Base-by-base conservation (phyloP, 2,888 invertebrate genomes). In the Xestia c-nigrum region DNA sequence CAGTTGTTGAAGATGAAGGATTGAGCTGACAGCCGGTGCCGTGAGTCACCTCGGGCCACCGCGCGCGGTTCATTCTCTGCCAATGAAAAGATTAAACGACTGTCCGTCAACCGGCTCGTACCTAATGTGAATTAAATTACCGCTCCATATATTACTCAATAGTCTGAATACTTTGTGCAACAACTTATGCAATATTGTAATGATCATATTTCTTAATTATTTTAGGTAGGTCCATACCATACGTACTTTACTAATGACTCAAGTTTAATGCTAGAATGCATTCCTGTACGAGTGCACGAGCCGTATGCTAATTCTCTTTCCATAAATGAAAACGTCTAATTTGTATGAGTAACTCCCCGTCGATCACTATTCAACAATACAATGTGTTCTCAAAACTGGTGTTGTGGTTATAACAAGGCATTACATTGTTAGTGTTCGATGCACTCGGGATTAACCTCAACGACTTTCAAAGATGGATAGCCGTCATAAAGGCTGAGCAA, bases 121-220 rank as follows among this genome's bases (percentile, higher is more conserved):
- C 92, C 90, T 94, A 94, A 95, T 94, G 94, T 91, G 93, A 94
- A 94, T 94, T 93, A 93, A 95, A 95, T 94, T 92, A 93, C 90
- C 91, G 88, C 89, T 89, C 91, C 92, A 91, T 91, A 85, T 92
- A 89, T 91, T 90, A 85, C 76, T 74, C 77, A 84, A 87, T 83
- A 85, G 83, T 84, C 77, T 74, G 85, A 86, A 83, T 83, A 70
- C 83, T 70, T 75, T 67, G 66, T 79, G 61, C 65, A 71, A 47
- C 59, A 31, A 61, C 69, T 77, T 69, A 71, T 78, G 82, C 74
- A 87, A 89, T 85, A 78, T 75, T 75, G 78, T 83, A 80, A 66
- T 55, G 46, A 85, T 85, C 74, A 79, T 74, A 64, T 68, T 46
- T 59, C 66, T 59, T 80, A 81, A 84, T 84, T 72, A 68, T 14